Evolutionary conservation across 1,140 invertebrate genomes (phyloP), one percentile per base, ranked within the genome.

Genomic region (Conus betulinus): DNA sequence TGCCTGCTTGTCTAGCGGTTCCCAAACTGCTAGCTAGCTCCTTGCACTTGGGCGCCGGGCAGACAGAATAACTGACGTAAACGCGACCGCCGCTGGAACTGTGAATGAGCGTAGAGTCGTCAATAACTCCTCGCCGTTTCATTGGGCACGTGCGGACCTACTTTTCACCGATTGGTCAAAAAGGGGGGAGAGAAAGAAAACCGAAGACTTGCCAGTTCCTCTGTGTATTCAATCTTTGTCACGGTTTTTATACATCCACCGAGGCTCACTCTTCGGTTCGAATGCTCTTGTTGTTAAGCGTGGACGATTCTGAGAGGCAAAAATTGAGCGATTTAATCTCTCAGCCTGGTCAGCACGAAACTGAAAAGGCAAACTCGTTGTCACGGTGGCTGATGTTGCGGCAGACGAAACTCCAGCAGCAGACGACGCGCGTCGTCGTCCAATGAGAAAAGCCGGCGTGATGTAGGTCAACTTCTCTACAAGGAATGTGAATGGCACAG

Each of bases 391-490:
- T 20, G 67, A 71, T 71, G 67, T 71, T 71, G 67, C 67, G 23
- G 20, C 8, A 60, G 57, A 60, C 8, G 13, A 60, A 60, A 60
- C 8, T 20, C 11, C 20, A 11, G 23, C 10, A 20, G 67, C 67
- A 71, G 67, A 13, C 13, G 67, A 71, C 8, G 8, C 57, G 57
- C 13, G 57, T 60, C 57, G 8, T 60, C 57, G 15, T 60, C 57
- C 57, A 60, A 60, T 60, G 57, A 60, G 67, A 13, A 71, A 71
- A 71, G 17, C 60, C 60, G 60, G 60, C 67, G 23, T 1, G 20
- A 71, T 71, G 20, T 71, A 71, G 67, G 67, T 71, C 67, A 71
- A 71, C 67, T 71, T 71, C 67, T 71, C 67, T 71, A 71, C 67
- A 71, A 71, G 67, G 67, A 71, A 7, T n/a, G 67, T 23, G 67